phyloP scores from a whole-genome alignment of 2,888 invertebrate species.

The Drosophila prostipennis region DNA sequence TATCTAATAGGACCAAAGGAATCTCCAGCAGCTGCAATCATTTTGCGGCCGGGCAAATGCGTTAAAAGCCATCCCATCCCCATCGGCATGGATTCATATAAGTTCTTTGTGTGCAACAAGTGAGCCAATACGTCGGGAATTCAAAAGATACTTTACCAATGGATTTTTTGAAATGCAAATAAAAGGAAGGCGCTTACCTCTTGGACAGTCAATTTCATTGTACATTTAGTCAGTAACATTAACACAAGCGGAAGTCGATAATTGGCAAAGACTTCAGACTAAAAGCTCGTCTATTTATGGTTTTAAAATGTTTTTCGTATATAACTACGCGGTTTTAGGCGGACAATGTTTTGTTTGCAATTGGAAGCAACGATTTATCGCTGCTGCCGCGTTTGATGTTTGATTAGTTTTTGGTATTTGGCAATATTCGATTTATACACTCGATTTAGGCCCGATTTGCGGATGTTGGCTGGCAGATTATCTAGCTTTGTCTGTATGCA shows the following conservation, averaged over 20 bases:
- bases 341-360: neutral
- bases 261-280: neutral
- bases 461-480: slow-evolving; percentile 25
- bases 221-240: slow-evolving; percentile 79
- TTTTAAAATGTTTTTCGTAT: neutral
- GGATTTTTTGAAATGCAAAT: neutral
- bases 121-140: slow-evolving; percentile 3
- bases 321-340: neutral
- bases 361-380: neutral
- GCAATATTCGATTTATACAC: slow-evolving; percentile 8
- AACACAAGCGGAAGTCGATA: neutral
- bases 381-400: neutral
- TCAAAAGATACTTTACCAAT: neutral
- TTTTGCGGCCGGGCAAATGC: slow-evolving; percentile 46
- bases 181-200: slow-evolving; percentile 75
- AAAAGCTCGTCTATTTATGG: neutral
- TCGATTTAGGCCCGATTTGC: slow-evolving; percentile 1
- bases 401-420: neutral
- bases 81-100: slow-evolving; percentile 16
- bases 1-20: slow-evolving; percentile 35
- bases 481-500: slow-evolving; percentile 21
- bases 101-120: slow-evolving; percentile 28
- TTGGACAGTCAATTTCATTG: slow-evolving; percentile 84
- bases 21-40: slow-evolving; percentile 42
- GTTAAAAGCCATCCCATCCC: slow-evolving; percentile 51